Evolutionary conservation across 2,888 invertebrate species (phyloP).

Genomic region (Drosophila subquinaria): DNA sequence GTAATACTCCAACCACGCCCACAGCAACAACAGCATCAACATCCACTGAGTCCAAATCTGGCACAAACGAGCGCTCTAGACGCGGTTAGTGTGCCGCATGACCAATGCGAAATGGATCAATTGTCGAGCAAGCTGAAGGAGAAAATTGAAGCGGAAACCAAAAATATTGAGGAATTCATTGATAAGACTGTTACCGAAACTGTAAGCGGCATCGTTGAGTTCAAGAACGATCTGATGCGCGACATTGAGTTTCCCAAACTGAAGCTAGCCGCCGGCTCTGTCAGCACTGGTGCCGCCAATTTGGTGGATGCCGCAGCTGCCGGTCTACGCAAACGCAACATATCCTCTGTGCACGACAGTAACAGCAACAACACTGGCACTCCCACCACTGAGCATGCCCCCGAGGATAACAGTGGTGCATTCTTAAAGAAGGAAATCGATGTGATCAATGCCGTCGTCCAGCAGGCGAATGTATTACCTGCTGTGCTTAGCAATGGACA

Average conservation of each 20-base stretch:
- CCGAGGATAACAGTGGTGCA: constrained; percentile 63
- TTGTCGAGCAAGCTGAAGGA: constrained; percentile 85
- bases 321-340: constrained; percentile 83
- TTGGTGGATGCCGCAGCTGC: constrained; percentile 57
- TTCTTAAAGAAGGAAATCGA: constrained; percentile 85
- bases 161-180: constrained; percentile 86
- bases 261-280: constrained; percentile 55
- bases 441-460: constrained; percentile 85
- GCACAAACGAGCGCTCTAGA: constrained; percentile 73
- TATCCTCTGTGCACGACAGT: constrained; percentile 55
- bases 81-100: constrained; percentile 84
- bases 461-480: constrained; percentile 85
- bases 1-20: constrained; percentile 59
- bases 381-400: constrained; percentile 21
- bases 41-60: constrained; percentile 40
- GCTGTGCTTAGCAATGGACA: constrained; percentile 86
- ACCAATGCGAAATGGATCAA: constrained; percentile 85
- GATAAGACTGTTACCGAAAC: constrained; percentile 86
- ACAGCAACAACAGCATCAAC: constrained; percentile 44
- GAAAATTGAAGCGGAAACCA: constrained; percentile 85
- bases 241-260: constrained; percentile 78
- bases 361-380: constrained; percentile 11
- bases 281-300: constrained; percentile 46
- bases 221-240: constrained; percentile 86
- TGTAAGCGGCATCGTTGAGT: constrained; percentile 85